Conservation (phyloP, 2,797 vertebrate species). For the Bovichtus diacanthus region DNA sequence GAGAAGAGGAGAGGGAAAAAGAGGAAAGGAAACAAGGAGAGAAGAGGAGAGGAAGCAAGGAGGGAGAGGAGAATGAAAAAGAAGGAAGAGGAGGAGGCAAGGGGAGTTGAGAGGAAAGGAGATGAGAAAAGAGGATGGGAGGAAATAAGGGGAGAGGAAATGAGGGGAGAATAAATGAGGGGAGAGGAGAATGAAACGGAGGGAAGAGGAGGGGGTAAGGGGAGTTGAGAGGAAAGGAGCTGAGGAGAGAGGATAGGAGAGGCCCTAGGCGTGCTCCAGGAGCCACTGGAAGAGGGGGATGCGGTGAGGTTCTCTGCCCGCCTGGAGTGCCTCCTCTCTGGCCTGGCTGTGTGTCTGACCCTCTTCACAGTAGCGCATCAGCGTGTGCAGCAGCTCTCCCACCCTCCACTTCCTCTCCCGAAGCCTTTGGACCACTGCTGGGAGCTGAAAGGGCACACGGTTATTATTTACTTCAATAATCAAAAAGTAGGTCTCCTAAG, state of each 20-base stretch:
- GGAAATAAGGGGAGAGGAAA: too few relatives aligned
- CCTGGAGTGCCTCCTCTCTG: slow-evolving; percentile 68
- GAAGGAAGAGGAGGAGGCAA: too few relatives aligned
- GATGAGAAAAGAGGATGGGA: not conserved
- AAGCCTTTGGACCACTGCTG: slow-evolving; percentile 87
- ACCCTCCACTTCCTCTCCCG: slow-evolving; percentile 90
- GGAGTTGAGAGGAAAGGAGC: too few relatives aligned
- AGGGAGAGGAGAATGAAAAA: too few relatives aligned
- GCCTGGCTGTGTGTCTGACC: slow-evolving; percentile 71
- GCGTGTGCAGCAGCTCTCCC: slow-evolving; percentile 92
- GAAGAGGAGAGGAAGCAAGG: not conserved
- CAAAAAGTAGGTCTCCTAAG: not conserved
- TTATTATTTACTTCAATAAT: not conserved
- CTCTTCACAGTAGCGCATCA: slow-evolving; percentile 92
- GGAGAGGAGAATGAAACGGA: too few relatives aligned
- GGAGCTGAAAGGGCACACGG: slow-evolving; percentile 70
- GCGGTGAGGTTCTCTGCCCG: slow-evolving; percentile 55
- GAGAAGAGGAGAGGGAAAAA: too few relatives aligned
- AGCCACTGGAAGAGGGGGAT: slow-evolving; percentile 92
- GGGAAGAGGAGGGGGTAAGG: too few relatives aligned
- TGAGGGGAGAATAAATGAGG: too few relatives aligned
- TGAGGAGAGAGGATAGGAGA: not conserved
- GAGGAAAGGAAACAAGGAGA: too few relatives aligned
- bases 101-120: too few relatives aligned
- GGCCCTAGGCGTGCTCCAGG: slow-evolving; percentile 88